Conservation (phyloP, 92 coral and sea anemone species). For the Parazoanthus darwini region DNA sequence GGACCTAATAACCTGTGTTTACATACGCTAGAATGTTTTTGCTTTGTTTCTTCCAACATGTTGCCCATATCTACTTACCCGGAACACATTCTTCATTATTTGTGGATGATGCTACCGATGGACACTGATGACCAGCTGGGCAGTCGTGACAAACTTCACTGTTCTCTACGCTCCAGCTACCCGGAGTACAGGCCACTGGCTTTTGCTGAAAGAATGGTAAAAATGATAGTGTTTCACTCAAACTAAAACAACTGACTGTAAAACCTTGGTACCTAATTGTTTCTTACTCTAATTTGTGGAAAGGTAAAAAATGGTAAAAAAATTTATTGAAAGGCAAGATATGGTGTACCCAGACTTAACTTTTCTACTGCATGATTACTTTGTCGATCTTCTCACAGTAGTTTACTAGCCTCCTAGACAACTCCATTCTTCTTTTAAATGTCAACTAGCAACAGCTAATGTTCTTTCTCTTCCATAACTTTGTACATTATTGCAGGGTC, state of each 20-base stretch:
- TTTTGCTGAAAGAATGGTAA: slow-evolving; percentile 39
- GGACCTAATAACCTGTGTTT: too few relatives aligned
- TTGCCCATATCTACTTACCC: background rate
- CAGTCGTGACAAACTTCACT: slow-evolving; percentile 68
- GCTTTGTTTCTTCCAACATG: too few relatives aligned
- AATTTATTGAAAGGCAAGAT: background rate
- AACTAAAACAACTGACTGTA: background rate
- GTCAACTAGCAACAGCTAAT: too few relatives aligned
- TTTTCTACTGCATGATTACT: background rate
- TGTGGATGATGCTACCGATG: slow-evolving; percentile 63
- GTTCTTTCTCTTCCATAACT: too few relatives aligned
- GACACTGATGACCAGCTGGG: slow-evolving; percentile 86
- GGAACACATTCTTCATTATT: slow-evolving; percentile 54
- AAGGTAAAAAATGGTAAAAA: background rate
- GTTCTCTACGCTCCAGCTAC: slow-evolving; percentile 70
- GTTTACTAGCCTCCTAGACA: too few relatives aligned
- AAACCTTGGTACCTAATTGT: background rate
- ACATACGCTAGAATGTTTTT: too few relatives aligned
- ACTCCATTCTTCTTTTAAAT: too few relatives aligned
- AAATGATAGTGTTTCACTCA: background rate
- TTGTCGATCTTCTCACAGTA: too few relatives aligned
- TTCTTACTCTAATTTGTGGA: background rate
- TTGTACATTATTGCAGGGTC: too few relatives aligned
- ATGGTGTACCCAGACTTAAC: background rate
- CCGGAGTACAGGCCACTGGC: slow-evolving; percentile 79